Evolutionary conservation across 2,888 invertebrate genomes (phyloP), one percentile per base, ranked within the genome.

Genomic region (Mythimna albipuncta): DNA sequence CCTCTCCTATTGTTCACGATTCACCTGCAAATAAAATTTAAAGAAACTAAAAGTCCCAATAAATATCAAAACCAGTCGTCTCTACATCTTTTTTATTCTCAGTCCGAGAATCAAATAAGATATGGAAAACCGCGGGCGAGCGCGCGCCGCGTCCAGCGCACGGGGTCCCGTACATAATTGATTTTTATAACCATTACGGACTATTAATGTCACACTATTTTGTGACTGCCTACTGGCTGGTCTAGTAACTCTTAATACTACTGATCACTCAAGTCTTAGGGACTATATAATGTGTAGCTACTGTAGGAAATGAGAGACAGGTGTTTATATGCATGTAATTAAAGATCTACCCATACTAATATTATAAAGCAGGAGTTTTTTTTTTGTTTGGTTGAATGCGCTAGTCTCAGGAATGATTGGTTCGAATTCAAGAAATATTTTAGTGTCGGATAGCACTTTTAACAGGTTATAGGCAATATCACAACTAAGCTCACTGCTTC

Each of bases 61-160:
- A 59, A 62, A 58, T 57, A 44, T 63, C 52, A 64, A 66, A 69
- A 72, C 55, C 59, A 71, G 13, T 64, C 88, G 11, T 72, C 91
- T 93, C 92, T 75, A 91, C 50, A 4, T 44, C 41, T 72, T 82
- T 74, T 50, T 58, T 89, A 87, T 90, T 69, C 89, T 11, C 68
- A 89, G 87, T 89, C 88, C 85, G 84, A 89, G 93, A 92, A 93
- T 93, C 93, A 91, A 94, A 93, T 94, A 93, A 93, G 93, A 93
- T 93, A 93, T 92, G 93, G 91, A 91, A 93, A 93, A 93, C 93
- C 91, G 89, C 89, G 91, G 88, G 86, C 86, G 91, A 85, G 90
- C 89, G 88, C 85, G 87, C 85, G 86, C 83, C 82, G 82, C 76
- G 66, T 26, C 71, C 58, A 68, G 26, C 67, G 72, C 79, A 58